These are phyloP conservation scores for Remorina albescens DNA, from an alignment of 2,797 vertebrate species.

Conservation along the genomic window DNA sequence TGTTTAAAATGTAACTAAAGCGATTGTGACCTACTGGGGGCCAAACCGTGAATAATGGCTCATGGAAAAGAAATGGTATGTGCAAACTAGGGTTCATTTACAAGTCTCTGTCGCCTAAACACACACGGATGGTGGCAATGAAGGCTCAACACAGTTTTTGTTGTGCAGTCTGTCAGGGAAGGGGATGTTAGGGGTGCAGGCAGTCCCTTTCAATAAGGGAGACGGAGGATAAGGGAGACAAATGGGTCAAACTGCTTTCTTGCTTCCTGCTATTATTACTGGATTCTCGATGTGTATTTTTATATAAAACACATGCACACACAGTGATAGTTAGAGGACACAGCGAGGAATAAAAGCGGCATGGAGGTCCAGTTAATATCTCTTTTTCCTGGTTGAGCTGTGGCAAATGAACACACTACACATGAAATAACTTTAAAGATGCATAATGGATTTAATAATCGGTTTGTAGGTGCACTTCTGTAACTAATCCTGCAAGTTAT, in stretches of 20 bases:
- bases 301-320: not conserved
- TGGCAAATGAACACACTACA: too few relatives aligned
- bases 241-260: constrained; percentile 40
- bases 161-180: constrained; percentile 14
- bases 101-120: constrained; percentile 69
- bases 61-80: constrained; percentile 22
- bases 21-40: not conserved
- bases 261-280: not conserved
- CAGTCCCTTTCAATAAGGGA: constrained; percentile 23
- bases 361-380: too few relatives aligned
- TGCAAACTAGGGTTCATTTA: constrained; percentile 60
- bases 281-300: not conserved
- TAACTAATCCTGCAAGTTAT: too few relatives aligned
- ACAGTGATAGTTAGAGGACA: not conserved
- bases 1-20: constrained; percentile 49
- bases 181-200: not conserved
- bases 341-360: not conserved
- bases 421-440: too few relatives aligned
- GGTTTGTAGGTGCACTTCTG: too few relatives aligned
- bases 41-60: constrained; percentile 19
- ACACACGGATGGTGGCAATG: constrained; percentile 59
- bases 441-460: too few relatives aligned
- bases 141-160: constrained; percentile 66
- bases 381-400: too few relatives aligned
- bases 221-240: constrained; percentile 49